Conservation (phyloP, 1,140 invertebrate genomes). For the Idris sp. region DNA sequence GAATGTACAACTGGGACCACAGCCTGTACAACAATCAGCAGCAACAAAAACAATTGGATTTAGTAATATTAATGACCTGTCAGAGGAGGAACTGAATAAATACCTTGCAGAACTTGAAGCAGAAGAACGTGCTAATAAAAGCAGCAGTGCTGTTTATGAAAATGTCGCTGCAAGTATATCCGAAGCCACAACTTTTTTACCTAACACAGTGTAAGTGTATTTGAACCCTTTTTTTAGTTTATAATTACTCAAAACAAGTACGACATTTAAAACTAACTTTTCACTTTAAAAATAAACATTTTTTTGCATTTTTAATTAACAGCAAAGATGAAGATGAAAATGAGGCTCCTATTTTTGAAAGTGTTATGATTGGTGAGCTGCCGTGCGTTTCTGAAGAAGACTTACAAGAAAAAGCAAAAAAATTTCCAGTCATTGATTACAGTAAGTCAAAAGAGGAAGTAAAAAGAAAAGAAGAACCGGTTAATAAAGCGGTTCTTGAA, state of each 20-base stretch:
- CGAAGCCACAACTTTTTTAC: slow-evolving; percentile 37
- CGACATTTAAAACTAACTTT: too few species aligned
- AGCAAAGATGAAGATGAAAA: slow-evolving; percentile 69
- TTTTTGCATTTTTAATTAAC: slow-evolving; percentile 1
- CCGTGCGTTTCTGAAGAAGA: slow-evolving; percentile 68
- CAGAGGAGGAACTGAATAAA: slow-evolving; percentile 80
- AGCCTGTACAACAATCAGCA: slow-evolving; percentile 20
- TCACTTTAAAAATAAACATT: not conserved
- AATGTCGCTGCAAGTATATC: slow-evolving; percentile 49
- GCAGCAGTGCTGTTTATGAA: slow-evolving; percentile 59
- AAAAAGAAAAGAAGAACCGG: slow-evolving; percentile 56
- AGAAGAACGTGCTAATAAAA: slow-evolving; percentile 70
- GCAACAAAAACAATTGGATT: slow-evolving; percentile 68
- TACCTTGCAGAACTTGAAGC: slow-evolving; percentile 80
- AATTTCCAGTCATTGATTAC: slow-evolving; percentile 71
- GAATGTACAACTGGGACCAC: slow-evolving; percentile 59
- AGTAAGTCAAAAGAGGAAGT: slow-evolving; percentile 49
- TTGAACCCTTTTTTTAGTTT: not conserved
- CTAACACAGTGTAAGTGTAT: slow-evolving; percentile 28
- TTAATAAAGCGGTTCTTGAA: slow-evolving; percentile 58
- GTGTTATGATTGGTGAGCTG: slow-evolving; percentile 69
- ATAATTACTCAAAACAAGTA: too few species aligned
- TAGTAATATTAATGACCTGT: slow-evolving; percentile 76
- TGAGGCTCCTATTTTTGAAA: slow-evolving; percentile 71
- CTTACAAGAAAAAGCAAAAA: slow-evolving; percentile 69